Conservation (phyloP, 2,113 vertebrate species). For the Odontesthes bonariensis region DNA sequence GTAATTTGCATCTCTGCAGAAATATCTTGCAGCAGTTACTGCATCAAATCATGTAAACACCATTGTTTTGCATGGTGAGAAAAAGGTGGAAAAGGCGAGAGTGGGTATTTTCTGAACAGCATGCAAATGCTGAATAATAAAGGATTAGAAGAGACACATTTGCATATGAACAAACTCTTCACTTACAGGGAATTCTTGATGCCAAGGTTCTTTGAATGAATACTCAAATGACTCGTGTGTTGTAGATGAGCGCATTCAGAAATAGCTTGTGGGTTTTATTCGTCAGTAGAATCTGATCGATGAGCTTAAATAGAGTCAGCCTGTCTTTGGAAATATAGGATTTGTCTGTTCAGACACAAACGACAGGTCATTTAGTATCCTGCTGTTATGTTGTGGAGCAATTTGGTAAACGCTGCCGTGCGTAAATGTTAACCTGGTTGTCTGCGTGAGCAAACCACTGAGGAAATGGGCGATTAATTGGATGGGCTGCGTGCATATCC, state of each 20-base stretch:
- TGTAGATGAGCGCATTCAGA: constrained; percentile 50
- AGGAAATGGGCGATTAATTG: constrained; percentile 59
- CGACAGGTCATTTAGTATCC: constrained; percentile 59
- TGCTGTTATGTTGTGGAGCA: constrained; percentile 21
- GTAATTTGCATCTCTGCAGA: constrained; percentile 72
- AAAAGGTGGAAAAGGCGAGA: constrained; percentile 37
- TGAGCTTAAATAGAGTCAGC: constrained; percentile 69
- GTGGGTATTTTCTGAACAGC: constrained; percentile 57
- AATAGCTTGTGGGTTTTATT: constrained; percentile 46
- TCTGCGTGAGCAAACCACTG: constrained; percentile 52
- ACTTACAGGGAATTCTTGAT: constrained; percentile 59
- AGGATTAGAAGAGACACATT: constrained; percentile 71
- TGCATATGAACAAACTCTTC: constrained; percentile 75
- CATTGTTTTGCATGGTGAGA: constrained; percentile 74
- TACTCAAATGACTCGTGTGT: constrained; percentile 58
- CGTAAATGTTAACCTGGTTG: constrained; percentile 56
- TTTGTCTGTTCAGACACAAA: constrained; percentile 45
- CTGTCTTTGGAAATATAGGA: constrained; percentile 38
- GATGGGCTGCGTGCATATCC: constrained; percentile 34
- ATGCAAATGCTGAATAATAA: constrained; percentile 68
- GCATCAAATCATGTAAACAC: constrained; percentile 61
- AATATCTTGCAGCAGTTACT: constrained; percentile 62
- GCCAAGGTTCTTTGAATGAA: constrained; percentile 51
- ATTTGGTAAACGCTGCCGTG: constrained; percentile 56
- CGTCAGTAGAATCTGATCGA: constrained; percentile 53